phyloP scores from a whole-genome alignment of 2,888 invertebrate species.

The Crioceris asparagi region DNA sequence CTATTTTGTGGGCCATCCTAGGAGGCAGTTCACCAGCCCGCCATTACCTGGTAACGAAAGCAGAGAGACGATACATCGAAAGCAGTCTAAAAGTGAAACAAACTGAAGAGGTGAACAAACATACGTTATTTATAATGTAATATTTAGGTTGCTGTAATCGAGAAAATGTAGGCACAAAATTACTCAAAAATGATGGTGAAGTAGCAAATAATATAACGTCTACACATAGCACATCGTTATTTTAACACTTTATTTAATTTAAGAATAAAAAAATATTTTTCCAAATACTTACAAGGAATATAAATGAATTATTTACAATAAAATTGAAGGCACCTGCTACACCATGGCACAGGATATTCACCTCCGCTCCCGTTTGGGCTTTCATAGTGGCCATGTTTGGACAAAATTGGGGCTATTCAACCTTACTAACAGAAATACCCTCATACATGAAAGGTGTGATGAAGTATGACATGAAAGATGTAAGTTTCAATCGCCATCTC shows the following conservation, averaged over 20 bases:
- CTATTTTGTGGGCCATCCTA: slow-evolving; percentile 46
- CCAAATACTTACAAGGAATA: no score
- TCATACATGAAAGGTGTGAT: slow-evolving; percentile 40
- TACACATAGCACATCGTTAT: no score
- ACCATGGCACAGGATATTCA: slow-evolving; percentile 66
- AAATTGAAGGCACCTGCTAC: slow-evolving; percentile 36
- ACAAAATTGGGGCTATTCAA: slow-evolving; percentile 22
- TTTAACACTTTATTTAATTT: no score
- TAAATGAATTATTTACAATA: no score
- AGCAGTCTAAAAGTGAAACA: slow-evolving; percentile 38
- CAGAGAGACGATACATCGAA: slow-evolving; percentile 58
- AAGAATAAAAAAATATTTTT: no score
- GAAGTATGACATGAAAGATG: slow-evolving; percentile 56
- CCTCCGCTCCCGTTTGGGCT: slow-evolving; percentile 67
- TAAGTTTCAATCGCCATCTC: slow-evolving; percentile 30
- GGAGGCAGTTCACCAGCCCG: slow-evolving; percentile 56
- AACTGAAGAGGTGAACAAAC: slow-evolving; percentile 42
- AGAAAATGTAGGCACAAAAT: no score
- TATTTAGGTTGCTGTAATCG: no score
- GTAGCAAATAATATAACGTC: no score
- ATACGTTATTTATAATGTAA: neutral
- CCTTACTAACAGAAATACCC: slow-evolving; percentile 21
- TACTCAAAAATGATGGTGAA: no score
- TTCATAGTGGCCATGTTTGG: slow-evolving; percentile 38
- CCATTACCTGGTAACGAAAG: slow-evolving; percentile 47